Conservation (phyloP, 1,140 invertebrate species). For the Lamellibrachia luymesi region DNA sequence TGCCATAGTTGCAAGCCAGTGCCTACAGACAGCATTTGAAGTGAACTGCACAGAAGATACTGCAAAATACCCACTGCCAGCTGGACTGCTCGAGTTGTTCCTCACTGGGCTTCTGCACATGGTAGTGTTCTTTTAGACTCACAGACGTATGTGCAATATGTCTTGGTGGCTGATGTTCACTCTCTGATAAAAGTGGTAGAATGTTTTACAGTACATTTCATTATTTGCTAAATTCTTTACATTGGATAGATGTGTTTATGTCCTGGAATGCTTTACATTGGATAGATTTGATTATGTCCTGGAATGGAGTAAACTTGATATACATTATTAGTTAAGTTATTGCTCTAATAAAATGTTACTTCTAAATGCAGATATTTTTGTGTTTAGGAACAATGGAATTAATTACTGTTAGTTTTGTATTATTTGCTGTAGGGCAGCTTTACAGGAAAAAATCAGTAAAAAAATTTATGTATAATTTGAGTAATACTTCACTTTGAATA, state of each 20-base stretch:
- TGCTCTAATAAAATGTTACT: no score
- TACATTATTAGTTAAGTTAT: neutral
- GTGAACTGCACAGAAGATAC: neutral
- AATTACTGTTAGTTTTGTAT: no score
- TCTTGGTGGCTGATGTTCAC: neutral
- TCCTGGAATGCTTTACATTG: neutral
- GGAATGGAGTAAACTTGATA: neutral
- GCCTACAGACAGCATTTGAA: neutral
- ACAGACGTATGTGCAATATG: neutral
- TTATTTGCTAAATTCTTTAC: neutral
- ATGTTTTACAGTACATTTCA: neutral
- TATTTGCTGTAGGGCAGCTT: no score
- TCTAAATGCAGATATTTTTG: no score
- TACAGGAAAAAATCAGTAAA: no score
- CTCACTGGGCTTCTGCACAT: neutral
- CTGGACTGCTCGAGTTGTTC: neutral
- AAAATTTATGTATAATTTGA: neutral
- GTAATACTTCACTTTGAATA: neutral
- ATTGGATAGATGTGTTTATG: neutral
- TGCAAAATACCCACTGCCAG: neutral
- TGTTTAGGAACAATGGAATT: no score
- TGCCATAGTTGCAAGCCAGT: neutral
- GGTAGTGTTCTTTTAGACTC: neutral
- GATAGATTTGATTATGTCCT: neutral
- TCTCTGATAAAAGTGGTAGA: neutral